These are phyloP conservation scores for Ceratoteleas bidentatus DNA, from an alignment of 1,140 invertebrate genomes.

Conservation along the genomic window DNA sequence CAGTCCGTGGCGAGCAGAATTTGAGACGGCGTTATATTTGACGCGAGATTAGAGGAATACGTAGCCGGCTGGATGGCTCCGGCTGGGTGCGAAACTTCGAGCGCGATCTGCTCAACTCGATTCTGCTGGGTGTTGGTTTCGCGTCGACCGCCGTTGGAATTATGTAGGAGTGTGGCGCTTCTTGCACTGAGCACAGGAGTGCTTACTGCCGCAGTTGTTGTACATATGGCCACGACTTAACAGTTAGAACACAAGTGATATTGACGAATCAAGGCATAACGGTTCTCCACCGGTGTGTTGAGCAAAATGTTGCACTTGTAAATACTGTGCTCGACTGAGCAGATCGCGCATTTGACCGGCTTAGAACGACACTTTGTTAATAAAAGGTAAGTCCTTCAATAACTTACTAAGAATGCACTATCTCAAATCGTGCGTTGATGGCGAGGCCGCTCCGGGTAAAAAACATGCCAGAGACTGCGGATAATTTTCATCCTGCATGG, in stretches of 20 bases:
- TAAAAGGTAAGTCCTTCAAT: too few species aligned
- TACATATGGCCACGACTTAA: background rate
- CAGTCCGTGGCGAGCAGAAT: background rate
- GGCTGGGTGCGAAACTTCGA: too few species aligned
- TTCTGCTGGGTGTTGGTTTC: too few species aligned
- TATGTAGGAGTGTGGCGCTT: background rate
- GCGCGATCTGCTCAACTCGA: too few species aligned
- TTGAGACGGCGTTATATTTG: background rate
- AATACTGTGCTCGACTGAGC: background rate
- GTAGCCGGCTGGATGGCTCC: too few species aligned
- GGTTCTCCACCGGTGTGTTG: background rate
- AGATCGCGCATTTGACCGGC: background rate
- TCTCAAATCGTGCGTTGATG: too few species aligned
- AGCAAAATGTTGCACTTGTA: background rate
- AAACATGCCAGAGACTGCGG: too few species aligned
- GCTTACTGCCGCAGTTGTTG: background rate
- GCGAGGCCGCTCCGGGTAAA: too few species aligned
- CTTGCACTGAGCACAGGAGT: background rate
- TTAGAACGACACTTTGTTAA: background rate
- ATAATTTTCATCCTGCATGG: too few species aligned
- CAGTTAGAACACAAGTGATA: background rate
- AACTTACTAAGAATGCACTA: too few species aligned
- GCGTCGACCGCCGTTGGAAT: background rate
- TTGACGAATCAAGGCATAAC: background rate
- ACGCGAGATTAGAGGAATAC: background rate